Percentiles rank a stretch among this genome's conserved stretches.
Conservation (phyloP, 2,113 vertebrate genomes). For the Paramormyrops kingsleyae region DNA sequence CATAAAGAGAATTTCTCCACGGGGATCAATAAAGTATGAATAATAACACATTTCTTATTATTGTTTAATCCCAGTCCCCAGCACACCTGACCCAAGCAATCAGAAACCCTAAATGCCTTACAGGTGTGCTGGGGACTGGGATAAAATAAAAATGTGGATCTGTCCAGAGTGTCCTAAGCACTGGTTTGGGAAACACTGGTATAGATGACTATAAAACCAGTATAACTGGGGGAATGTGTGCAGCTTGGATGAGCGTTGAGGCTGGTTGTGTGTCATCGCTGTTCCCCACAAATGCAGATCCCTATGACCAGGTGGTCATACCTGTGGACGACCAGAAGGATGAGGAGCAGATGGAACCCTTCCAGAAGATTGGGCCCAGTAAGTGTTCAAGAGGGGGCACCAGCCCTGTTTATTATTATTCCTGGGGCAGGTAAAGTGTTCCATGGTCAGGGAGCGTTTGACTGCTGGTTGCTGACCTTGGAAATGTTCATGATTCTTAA, state of each 20-base stretch:
- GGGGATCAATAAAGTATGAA: too few species aligned
- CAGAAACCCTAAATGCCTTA: too few species aligned
- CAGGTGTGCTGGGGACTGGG: neutral
- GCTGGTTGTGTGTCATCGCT: neutral
- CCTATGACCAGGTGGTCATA: slow-evolving; percentile 86
- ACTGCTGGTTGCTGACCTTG: neutral
- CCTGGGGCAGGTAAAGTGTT: neutral
- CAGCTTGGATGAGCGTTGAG: neutral
- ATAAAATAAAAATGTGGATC: neutral
- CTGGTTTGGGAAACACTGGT: neutral
- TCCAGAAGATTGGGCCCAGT: slow-evolving; percentile 98
- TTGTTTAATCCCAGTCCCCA: too few species aligned
- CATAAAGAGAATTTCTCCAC: too few species aligned
- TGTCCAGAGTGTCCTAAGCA: neutral
- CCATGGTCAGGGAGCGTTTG: neutral
- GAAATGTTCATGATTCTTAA: neutral
- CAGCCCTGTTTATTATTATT: neutral
- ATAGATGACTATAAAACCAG: neutral
- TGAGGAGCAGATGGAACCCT: slow-evolving; percentile 80
- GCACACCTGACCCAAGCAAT: too few species aligned
- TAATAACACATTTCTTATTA: too few species aligned
- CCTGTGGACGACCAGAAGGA: slow-evolving; percentile 87
- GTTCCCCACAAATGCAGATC: slow-evolving; percentile 61
- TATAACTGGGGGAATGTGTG: neutral
- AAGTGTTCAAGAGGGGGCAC: slow-evolving; percentile 44